A percentile compares a stretch with the other conserved stretches of the same genome.
These are phyloP conservation scores for Acanthopleura granulata DNA, from an alignment of 2,888 invertebrate species.

Conservation along the genomic window DNA sequence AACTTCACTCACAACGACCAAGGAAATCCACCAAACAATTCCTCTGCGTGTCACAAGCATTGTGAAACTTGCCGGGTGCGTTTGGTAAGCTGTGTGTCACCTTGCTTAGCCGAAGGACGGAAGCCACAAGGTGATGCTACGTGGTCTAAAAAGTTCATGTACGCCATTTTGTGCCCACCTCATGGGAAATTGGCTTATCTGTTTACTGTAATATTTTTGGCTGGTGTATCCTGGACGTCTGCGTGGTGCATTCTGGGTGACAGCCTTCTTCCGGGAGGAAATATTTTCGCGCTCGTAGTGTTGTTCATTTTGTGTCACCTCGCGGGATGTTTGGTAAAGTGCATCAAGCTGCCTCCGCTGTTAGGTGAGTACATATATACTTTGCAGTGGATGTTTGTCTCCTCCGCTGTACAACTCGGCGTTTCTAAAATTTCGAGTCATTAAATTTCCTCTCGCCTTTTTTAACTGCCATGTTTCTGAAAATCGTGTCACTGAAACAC, in stretches of 20 bases:
- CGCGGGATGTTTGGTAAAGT: neutral
- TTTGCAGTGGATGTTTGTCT: too few species aligned
- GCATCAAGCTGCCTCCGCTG: neutral
- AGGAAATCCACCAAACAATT: too few species aligned
- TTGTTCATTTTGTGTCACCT: neutral
- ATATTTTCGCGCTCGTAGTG: neutral
- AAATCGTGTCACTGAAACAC: too few species aligned
- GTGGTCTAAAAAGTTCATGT: neutral
- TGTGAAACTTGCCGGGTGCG: too few species aligned
- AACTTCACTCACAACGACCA: too few species aligned
- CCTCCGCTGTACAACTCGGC: too few species aligned
- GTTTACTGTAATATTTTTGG: neutral
- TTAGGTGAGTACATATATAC: neutral
- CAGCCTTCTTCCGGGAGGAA: neutral
- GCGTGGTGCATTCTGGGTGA: neutral
- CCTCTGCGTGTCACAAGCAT: too few species aligned
- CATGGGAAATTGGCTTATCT: neutral
- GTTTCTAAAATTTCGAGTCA: too few species aligned
- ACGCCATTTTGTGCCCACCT: neutral
- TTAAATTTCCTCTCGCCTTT: too few species aligned
- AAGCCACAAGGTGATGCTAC: neutral
- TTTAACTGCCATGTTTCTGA: too few species aligned
- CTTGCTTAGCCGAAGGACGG: neutral
- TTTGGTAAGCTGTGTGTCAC: neutral
- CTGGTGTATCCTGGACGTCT: neutral